These are phyloP conservation scores for Cylindroiulus punctatus DNA, from an alignment of 2,888 invertebrate species.

Conservation along the genomic window DNA sequence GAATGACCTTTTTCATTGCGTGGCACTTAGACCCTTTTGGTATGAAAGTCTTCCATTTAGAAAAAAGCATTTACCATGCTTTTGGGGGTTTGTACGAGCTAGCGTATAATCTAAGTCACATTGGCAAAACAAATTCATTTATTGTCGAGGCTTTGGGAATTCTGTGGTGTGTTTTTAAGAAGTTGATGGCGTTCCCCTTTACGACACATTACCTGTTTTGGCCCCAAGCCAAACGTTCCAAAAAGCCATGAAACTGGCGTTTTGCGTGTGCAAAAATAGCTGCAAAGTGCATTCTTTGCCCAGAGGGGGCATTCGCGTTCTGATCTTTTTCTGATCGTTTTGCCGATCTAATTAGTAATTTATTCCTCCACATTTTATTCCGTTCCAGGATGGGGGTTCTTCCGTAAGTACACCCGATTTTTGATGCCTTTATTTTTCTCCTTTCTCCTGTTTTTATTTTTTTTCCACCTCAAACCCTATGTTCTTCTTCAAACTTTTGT, in stretches of 20 bases:
- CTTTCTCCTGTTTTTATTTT: neutral
- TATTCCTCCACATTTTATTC: conserved; percentile 49
- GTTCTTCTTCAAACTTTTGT: too few species aligned
- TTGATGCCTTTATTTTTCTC: neutral
- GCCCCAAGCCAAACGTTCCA: neutral
- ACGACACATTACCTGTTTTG: neutral
- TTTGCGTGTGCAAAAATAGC: neutral
- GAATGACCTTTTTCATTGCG: too few species aligned
- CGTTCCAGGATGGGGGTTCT: conserved; percentile 55
- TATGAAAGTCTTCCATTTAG: too few species aligned
- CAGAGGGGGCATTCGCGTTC: neutral
- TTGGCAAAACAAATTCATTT: neutral
- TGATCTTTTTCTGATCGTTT: neutral
- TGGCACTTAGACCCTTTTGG: too few species aligned
- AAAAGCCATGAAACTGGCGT: neutral
- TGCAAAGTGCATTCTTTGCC: neutral
- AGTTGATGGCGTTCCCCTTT: neutral
- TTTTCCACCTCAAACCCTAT: neutral
- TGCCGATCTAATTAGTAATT: conserved; percentile 29
- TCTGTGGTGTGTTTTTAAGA: neutral
- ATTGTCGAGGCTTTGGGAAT: neutral
- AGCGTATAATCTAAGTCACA: too few species aligned
- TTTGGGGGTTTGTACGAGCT: too few species aligned
- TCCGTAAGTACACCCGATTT: conserved; percentile 52
- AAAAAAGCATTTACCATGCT: too few species aligned